Conservation (phyloP, 2,113 vertebrate genomes). For the Chamaea fasciata region DNA sequence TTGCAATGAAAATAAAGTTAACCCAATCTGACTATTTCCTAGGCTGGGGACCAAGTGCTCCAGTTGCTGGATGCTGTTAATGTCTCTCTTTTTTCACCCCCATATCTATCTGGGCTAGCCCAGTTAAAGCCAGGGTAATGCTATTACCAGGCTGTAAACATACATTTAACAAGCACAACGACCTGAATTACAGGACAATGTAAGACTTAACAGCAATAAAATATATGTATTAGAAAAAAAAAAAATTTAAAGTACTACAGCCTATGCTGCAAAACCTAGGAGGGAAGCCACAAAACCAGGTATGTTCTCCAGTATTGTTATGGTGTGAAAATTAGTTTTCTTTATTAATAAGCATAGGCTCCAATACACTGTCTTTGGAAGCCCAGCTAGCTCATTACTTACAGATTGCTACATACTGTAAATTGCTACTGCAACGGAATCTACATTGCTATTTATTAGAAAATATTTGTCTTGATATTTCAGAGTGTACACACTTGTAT, state of each 20-base stretch:
- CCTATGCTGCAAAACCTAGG: neutral
- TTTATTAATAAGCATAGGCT: neutral
- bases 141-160: neutral
- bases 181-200: neutral
- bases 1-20: neutral
- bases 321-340: neutral
- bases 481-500: neutral
- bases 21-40: neutral
- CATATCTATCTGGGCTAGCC: neutral
- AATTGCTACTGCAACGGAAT: neutral
- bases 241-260: neutral
- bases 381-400: neutral
- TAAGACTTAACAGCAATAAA: neutral
- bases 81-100: neutral
- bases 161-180: accelerated
- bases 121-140: neutral
- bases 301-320: neutral
- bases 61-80: neutral
- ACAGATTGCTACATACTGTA: neutral
- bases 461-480: neutral
- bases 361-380: neutral
- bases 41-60: neutral
- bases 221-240: neutral
- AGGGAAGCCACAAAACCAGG: neutral
- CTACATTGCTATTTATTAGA: neutral